phyloP scores from a whole-genome alignment of 2,113 vertebrate genomes.

The Ptilonorhynchus violaceus region DNA sequence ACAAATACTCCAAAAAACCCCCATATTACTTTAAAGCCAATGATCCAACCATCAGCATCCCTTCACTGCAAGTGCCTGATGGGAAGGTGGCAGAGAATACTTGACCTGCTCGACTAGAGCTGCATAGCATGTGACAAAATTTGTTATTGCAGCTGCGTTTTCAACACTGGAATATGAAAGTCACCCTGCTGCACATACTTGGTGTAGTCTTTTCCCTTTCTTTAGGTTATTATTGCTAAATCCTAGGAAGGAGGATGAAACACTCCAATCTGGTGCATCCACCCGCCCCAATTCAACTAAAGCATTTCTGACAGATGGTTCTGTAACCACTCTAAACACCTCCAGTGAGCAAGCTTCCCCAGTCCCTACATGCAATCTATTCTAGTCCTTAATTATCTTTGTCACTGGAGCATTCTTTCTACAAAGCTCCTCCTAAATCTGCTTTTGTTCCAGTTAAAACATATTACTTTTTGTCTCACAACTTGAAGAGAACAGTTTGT shows the following conservation, averaged over 20 bases:
- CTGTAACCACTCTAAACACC: background rate
- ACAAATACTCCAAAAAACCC: background rate
- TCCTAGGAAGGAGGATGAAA: background rate
- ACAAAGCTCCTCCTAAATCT: background rate
- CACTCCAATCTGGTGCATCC: background rate
- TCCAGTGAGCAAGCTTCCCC: background rate
- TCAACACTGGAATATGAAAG: background rate
- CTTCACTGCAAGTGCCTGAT: background rate
- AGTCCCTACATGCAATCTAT: background rate
- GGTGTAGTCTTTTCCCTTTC: background rate
- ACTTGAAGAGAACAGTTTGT: background rate
- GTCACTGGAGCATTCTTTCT: background rate
- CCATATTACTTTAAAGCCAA: background rate
- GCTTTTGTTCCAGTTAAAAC: background rate
- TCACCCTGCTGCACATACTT: background rate
- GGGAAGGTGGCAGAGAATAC: background rate
- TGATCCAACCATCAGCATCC: background rate
- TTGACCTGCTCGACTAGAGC: background rate
- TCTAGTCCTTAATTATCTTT: background rate
- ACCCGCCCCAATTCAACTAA: background rate
- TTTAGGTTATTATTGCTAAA: background rate
- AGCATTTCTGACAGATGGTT: background rate
- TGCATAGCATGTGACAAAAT: background rate
- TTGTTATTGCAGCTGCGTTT: background rate
- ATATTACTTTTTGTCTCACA: background rate